Conservation (phyloP, 1,140 invertebrate species). For the Mactra quadrangularis region DNA sequence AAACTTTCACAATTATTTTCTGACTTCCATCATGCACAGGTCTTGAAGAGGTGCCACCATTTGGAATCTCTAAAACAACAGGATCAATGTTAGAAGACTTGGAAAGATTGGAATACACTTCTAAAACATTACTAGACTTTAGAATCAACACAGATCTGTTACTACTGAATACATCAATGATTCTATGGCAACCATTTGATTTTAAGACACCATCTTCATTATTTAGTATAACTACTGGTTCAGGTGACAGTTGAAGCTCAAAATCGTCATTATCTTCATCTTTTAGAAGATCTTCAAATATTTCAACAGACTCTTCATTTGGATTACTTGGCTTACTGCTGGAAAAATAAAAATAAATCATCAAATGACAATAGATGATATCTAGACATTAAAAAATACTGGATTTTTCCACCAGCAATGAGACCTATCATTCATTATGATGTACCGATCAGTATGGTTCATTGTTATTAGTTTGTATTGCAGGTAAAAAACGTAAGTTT, state of each 20-base stretch:
- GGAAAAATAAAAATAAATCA: background rate
- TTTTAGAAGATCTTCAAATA: conserved; percentile 15
- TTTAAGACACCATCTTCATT: background rate
- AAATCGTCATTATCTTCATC: background rate
- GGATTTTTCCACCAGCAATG: too few species aligned
- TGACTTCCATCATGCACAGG: background rate
- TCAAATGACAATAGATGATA: too few species aligned
- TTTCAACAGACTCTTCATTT: background rate
- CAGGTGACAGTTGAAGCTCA: background rate
- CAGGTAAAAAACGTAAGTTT: too few species aligned
- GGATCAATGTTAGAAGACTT: background rate
- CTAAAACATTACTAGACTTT: background rate
- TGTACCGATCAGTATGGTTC: too few species aligned
- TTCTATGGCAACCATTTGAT: background rate
- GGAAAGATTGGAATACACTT: background rate
- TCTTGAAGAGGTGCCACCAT: background rate
- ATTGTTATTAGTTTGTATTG: too few species aligned
- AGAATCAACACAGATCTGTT: background rate
- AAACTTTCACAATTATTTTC: background rate
- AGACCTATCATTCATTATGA: too few species aligned
- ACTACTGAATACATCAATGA: background rate
- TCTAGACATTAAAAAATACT: too few species aligned
- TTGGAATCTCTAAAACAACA: background rate
- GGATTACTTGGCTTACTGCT: background rate
- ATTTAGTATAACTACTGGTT: background rate